Base-by-base conservation (phyloP, 2,888 invertebrate species). In the Morinoia aosen region DNA sequence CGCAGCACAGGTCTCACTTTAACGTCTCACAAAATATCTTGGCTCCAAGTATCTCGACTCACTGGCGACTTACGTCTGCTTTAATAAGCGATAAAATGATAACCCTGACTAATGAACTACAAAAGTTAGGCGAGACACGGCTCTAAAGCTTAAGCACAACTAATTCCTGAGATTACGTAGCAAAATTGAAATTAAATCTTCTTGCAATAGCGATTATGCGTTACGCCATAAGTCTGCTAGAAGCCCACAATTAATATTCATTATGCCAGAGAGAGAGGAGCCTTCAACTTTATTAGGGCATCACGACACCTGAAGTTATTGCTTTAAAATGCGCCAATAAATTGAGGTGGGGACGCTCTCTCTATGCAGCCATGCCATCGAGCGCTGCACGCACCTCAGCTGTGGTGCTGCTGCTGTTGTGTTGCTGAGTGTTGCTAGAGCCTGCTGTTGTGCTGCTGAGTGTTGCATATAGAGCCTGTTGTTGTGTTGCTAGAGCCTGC, bases 221-320 rank as follows among this genome's bases (percentile, higher is more conserved):
- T 91, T 57, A 57, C 48, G 57, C 57, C 48, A 33, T 91, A 91
- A 91, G 57, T 91, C 91, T 56, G 48, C 48, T 33, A 39, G 57
- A 48, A 57, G 91, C 91, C 33, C 57, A 33, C 57, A 56, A 91
- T 91, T 91, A 91, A 57, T 57, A 91, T 91, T 91, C 91, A 91
- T 91, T 91, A 91, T 91, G 56, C 91, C 14, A 16, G 91, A 91
- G 57, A 57, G 91, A 91, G 91, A 56, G 57, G 56, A 48, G 91
- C 91, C 8, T 91, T 57, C 57, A 91, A 91, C 91, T 91, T 91
- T 91, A 91, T 91, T 91, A 48, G 91, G 91, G 48, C 91, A 91
- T 91, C 91, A 91, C 91, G 91, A 91, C 91, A 91, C 57, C 56
- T 91, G 14, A 57, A 91, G 91, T 91, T 91, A 91, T 91, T 91